phyloP scores from a whole-genome alignment of 2,888 invertebrate species.

The Xestia c-nigrum region DNA sequence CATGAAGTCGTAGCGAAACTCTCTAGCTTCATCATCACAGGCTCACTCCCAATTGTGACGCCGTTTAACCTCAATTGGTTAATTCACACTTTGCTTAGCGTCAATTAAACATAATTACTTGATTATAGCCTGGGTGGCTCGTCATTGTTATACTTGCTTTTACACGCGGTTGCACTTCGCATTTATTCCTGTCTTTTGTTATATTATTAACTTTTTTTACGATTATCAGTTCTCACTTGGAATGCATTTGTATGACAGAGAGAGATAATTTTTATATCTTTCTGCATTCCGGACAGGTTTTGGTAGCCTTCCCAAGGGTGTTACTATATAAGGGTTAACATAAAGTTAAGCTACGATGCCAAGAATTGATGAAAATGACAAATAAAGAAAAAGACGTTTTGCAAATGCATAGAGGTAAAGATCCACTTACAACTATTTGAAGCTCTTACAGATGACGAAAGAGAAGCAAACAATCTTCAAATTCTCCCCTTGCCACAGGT shows the following conservation, averaged over 20 bases:
- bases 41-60: conserved; percentile 64
- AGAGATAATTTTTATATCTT: neutral
- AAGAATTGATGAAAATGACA: neutral
- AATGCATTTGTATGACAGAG: neutral
- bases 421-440: neutral
- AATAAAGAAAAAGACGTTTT: neutral
- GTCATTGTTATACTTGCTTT: conserved; percentile 40
- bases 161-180: conserved; percentile 14
- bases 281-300: neutral
- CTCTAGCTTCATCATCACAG: conserved; percentile 38
- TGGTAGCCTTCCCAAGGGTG: neutral
- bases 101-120: conserved; percentile 75
- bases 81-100: conserved; percentile 74
- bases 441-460: conserved; percentile 7
- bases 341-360: neutral
- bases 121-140: conserved; percentile 67
- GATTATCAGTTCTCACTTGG: neutral
- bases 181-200: neutral
- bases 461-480: conserved; percentile 2
- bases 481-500: conserved; percentile 7
- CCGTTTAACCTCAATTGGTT: conserved; percentile 74
- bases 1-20: neutral
- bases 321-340: neutral
- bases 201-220: neutral
- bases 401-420: neutral